Evolutionary conservation across 2,888 invertebrate species (phyloP).

Genomic region (Cremastinae sp.): DNA sequence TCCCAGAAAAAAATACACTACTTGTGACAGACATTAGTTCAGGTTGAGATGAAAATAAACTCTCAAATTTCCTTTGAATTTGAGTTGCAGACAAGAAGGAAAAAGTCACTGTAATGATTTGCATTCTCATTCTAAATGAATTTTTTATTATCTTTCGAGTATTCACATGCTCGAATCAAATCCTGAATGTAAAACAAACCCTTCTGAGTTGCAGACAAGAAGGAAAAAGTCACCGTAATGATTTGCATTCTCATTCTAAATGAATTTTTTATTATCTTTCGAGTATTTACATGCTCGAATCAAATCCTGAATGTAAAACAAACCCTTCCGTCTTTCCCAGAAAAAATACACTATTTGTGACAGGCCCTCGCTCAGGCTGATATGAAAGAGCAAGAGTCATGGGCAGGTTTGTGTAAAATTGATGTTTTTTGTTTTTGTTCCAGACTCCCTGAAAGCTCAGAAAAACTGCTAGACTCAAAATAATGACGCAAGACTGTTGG

Average conservation of each 20-base stretch:
- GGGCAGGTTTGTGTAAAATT: no score
- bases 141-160: background rate
- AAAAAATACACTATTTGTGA: background rate
- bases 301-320: background rate
- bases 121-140: background rate
- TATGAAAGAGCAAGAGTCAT: no score
- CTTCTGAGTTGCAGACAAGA: conserved; percentile 36
- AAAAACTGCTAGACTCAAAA: conserved; percentile 6
- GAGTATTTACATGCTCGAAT: background rate
- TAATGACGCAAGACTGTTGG: conserved; percentile 22
- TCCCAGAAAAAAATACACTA: background rate
- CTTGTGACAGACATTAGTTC: background rate
- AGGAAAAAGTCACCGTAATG: background rate
- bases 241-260: background rate
- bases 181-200: background rate
- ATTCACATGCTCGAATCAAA: background rate
- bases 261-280: background rate
- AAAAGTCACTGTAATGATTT: background rate
- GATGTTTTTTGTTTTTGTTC: conserved; percentile 25
- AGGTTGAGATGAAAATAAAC: conserved; percentile 53
- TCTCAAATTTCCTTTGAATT: conserved; percentile 38
- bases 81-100: conserved; percentile 33
- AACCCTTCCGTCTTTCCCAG: conserved; percentile 7
- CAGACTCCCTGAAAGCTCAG: conserved; percentile 29
- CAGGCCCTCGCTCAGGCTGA: background rate